These are phyloP conservation scores for Lemur catta DNA, from an alignment of 2,797 vertebrate genomes.

Conservation along the genomic window DNA sequence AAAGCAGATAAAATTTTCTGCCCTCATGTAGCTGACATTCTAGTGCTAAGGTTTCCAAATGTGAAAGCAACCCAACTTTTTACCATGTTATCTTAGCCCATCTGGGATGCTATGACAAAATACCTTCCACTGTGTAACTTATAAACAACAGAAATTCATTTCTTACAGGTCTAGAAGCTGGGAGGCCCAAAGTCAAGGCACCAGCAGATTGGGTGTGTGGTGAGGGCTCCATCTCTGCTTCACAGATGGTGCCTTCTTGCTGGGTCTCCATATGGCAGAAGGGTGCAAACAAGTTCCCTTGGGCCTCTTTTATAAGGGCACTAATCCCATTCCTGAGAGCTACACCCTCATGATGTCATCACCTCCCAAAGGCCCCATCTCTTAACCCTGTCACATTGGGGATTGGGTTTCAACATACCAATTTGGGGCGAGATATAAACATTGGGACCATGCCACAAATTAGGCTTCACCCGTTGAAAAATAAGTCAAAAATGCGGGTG, in stretches of 20 bases:
- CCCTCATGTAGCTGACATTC: neutral
- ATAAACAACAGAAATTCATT: neutral
- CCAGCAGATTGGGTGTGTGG: neutral
- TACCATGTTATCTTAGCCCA: neutral
- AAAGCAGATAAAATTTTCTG: neutral
- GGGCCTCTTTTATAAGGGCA: neutral
- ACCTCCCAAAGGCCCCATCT: neutral
- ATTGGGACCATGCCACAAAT: fast-evolving
- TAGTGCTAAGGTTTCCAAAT: neutral
- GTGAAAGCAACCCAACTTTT: neutral
- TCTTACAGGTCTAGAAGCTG: neutral
- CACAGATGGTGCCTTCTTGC: neutral
- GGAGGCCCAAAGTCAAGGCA: neutral
- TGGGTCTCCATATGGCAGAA: neutral
- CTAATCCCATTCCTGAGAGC: neutral
- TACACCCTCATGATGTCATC: neutral
- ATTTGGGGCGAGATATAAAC: no score
- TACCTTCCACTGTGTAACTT: neutral
- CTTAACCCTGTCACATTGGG: neutral
- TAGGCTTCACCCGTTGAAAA: neutral
- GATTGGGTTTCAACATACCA: neutral
- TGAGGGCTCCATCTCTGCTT: neutral
- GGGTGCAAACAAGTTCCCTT: neutral
- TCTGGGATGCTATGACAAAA: neutral
- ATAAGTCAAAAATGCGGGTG: neutral